Conservation (phyloP, 2,113 vertebrate genomes). For the Tympanuchus pallidicinctus region DNA sequence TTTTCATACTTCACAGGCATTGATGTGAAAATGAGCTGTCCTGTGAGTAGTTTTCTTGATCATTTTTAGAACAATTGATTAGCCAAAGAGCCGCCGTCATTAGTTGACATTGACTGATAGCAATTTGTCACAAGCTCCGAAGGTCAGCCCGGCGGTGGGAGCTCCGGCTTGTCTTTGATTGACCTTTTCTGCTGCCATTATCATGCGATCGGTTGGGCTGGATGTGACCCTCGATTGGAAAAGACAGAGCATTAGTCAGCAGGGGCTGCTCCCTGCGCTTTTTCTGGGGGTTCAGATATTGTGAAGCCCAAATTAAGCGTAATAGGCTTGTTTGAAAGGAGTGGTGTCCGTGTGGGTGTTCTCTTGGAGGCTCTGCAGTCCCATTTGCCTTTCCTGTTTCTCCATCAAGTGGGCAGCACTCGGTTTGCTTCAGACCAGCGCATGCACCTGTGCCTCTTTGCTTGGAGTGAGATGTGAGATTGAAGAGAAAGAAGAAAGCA, state of each 20-base stretch:
- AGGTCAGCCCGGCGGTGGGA: conserved; percentile 89
- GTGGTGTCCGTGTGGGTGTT: neutral
- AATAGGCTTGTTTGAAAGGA: conserved; percentile 51
- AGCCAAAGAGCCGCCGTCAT: conserved; percentile 86
- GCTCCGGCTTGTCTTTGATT: conserved; percentile 84
- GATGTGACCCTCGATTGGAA: conserved; percentile 78
- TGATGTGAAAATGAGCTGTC: conserved; percentile 89
- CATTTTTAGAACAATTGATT: conserved; percentile 93
- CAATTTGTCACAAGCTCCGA: conserved; percentile 89
- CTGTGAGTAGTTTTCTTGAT: conserved; percentile 87
- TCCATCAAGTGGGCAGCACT: neutral
- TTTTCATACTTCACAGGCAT: conserved; percentile 90
- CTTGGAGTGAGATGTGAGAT: neutral
- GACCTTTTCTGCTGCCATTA: conserved; percentile 86
- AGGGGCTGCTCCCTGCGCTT: conserved; percentile 59
- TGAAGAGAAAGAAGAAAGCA: neutral
- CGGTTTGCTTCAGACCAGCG: neutral
- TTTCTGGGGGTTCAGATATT: conserved; percentile 70
- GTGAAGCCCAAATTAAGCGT: conserved; percentile 53
- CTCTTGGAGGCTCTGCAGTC: neutral
- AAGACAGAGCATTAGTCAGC: conserved; percentile 83
- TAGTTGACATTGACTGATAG: conserved; percentile 90
- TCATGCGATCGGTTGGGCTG: conserved; percentile 83
- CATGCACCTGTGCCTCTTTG: neutral
- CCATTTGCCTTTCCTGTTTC: neutral